Evolutionary conservation across 2,113 vertebrate genomes (phyloP).

Genomic region (Tachysurus vachellii): DNA sequence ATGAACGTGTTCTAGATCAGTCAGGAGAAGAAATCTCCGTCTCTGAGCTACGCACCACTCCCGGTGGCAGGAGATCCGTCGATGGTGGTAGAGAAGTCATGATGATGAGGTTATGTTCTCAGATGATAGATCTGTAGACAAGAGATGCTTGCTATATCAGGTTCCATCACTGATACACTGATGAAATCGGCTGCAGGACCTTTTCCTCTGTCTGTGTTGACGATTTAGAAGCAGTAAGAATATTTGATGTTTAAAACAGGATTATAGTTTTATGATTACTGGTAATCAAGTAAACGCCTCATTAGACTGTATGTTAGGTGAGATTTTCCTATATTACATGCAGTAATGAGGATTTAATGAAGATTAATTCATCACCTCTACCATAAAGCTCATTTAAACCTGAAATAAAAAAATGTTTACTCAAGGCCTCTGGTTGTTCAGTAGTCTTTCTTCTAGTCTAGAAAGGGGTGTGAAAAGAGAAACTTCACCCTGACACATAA

Average conservation of each 20-base stretch:
- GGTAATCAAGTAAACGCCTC: not conserved
- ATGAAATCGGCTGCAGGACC: not conserved
- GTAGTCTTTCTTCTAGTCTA: not conserved
- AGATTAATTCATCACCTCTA: not conserved
- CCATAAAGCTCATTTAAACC: not conserved
- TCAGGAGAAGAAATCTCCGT: slow-evolving; percentile 50
- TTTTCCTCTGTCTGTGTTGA: not conserved
- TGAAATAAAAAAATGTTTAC: not conserved
- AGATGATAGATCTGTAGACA: slow-evolving; percentile 25
- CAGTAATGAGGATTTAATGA: not conserved
- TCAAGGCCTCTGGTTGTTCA: not conserved
- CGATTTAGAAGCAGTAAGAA: not conserved
- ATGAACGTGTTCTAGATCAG: slow-evolving; percentile 46
- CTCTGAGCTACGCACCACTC: slow-evolving; percentile 25
- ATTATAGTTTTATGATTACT: not conserved
- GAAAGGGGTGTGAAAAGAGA: not conserved
- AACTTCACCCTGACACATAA: not conserved
- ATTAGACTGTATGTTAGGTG: not conserved
- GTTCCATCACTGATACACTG: not conserved
- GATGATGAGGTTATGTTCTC: slow-evolving; percentile 40
- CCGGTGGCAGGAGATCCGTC: slow-evolving; percentile 49
- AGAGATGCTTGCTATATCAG: not conserved
- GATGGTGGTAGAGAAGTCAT: slow-evolving; percentile 24
- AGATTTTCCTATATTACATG: not conserved
- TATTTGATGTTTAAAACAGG: not conserved